phyloP scores from a whole-genome alignment of 2,888 invertebrate species.

The Acholoe squamosa region DNA sequence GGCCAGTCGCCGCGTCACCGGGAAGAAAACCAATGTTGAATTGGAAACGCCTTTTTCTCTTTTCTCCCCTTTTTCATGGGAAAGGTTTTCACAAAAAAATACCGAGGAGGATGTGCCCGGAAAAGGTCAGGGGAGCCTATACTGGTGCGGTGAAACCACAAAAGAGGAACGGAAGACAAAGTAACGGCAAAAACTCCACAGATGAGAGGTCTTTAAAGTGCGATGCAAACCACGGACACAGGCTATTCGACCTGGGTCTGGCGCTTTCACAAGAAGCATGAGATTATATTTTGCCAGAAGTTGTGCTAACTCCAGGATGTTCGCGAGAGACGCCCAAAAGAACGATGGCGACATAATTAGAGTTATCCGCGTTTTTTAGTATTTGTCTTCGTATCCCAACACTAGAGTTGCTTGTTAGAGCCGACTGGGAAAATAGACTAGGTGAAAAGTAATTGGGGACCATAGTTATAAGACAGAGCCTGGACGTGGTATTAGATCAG shows the following conservation, averaged over 20 bases:
- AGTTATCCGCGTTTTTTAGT: neutral
- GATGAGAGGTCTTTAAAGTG: neutral
- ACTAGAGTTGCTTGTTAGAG: neutral
- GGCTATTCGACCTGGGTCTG: conserved; percentile 6
- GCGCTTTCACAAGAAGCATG: neutral
- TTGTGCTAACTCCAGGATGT: conserved; percentile 28
- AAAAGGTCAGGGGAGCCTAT: conserved; percentile 31
- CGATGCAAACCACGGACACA: neutral
- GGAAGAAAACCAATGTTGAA: conserved; percentile 26
- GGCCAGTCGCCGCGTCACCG: conserved; percentile 3
- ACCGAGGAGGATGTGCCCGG: conserved; percentile 6
- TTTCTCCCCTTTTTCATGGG: neutral
- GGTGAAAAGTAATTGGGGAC: neutral
- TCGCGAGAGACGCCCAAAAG: neutral
- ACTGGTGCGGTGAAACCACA: conserved; percentile 28
- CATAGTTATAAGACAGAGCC: neutral
- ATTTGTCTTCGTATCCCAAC: neutral
- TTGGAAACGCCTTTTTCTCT: conserved; percentile 23
- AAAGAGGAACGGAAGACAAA: conserved; percentile 49
- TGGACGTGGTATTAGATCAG: neutral
- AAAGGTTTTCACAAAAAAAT: conserved; percentile 8
- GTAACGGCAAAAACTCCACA: neutral
- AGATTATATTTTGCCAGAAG: conserved; percentile 16
- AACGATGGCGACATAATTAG: neutral
- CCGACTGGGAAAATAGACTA: neutral